A percentile compares a stretch with the other conserved stretches of the same genome.
Evolutionary conservation across 2,888 invertebrate genomes (phyloP).

Genomic region (Thymelicus sylvestris): DNA sequence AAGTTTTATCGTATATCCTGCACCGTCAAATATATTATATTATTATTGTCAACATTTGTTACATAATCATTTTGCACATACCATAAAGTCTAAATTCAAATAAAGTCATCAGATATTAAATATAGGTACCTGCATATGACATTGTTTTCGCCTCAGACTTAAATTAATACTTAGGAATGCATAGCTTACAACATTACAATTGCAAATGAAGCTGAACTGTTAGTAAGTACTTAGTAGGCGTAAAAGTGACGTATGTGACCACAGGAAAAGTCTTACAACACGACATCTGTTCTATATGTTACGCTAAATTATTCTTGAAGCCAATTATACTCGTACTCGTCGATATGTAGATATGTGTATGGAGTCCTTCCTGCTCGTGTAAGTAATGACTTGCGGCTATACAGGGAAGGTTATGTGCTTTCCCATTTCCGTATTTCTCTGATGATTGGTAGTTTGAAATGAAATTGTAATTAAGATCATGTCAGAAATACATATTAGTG

Average conservation of each 20-base stretch:
- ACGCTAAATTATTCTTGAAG: constrained; percentile 24
- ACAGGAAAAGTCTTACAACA: constrained; percentile 41
- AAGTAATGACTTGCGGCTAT: constrained; percentile 47
- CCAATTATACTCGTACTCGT: constrained; percentile 8
- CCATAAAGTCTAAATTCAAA: too few relatives aligned
- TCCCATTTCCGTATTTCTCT: constrained; percentile 45
- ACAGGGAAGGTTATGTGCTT: constrained; percentile 43
- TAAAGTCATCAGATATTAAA: too few relatives aligned
- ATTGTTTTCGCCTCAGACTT: constrained; percentile 8
- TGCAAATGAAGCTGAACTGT: constrained; percentile 51
- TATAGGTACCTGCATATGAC: neutral
- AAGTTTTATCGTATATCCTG: too few relatives aligned
- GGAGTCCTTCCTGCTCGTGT: constrained; percentile 48
- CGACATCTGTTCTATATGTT: constrained; percentile 21
- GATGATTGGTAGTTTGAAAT: constrained; percentile 10
- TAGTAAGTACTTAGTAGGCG: too few relatives aligned
- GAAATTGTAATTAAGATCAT: constrained; percentile 7
- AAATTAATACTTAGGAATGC: constrained; percentile 24
- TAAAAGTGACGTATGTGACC: constrained; percentile 42
- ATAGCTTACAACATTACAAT: constrained; percentile 47
- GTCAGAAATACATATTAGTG: neutral
- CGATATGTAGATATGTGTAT: constrained; percentile 5
- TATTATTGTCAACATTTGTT: too few relatives aligned
- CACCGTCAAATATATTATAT: too few relatives aligned
- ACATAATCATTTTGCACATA: too few relatives aligned